Evolutionary conservation across 64 coral and sea anemone genomes (phyloP), one percentile per base, ranked within the genome.

Genomic region (Astreopora myriophthalma): DNA sequence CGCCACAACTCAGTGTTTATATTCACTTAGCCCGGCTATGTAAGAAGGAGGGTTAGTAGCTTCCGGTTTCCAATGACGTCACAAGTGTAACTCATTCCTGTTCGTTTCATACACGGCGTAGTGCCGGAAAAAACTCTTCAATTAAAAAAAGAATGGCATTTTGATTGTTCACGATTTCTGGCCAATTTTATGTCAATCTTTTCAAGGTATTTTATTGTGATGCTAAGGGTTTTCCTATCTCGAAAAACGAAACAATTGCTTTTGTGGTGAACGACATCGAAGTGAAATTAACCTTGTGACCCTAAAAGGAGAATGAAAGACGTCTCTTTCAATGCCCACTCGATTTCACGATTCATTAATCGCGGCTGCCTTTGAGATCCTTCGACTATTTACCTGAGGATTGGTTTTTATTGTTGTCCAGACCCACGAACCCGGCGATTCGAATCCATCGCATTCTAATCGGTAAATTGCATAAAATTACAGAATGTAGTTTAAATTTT

Each of bases 21-120:
- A 63, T 64, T 83, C 14, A 60, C 30, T 80, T 30, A 34, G 6
- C 14, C 46, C 34, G 20, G 19, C 22, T 39, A 46, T 48, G 28
- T 25, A 48, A 37, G 13, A 46, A 7, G 34, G 32, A 19, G 57
- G 79, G 13, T 83, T 36, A 7, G 23, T 12, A 3, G 58, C 33
- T 83, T 83, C 79, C 79, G 79, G 79, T 83, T 23, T n/a, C 5
- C 6, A 24, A 23, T 65, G 79, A 83, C 79, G 79, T 83, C 79
- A 83, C 57, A 83, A 25, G 32, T 16, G 55, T 26, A 26, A 64
- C 19, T 65, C 57, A 38, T 25, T n/a, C 20, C 29, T 65, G 30
- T 52, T 64, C 57, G 3, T 37, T 17, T 24, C 33, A n/a, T n/a
- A n/a, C 10, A 3, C 22, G 48, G 8, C 31, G 33, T 24, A 34